phyloP scores from a whole-genome alignment of 2,113 vertebrate species.

The Pelecanus crispus region DNA sequence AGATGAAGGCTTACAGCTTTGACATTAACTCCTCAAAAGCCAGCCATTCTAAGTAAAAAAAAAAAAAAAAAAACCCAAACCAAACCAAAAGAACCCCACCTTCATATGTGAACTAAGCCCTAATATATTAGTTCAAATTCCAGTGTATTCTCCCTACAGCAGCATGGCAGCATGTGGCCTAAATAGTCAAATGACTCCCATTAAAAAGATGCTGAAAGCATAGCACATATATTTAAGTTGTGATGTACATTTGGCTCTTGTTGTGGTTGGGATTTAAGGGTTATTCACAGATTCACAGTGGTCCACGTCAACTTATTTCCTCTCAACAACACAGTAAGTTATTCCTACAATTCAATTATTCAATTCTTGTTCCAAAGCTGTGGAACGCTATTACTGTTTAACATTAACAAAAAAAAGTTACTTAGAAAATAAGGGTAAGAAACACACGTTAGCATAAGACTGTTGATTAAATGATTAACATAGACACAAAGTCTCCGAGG shows the following conservation, averaged over 20 bases:
- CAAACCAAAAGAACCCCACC: too few relatives aligned
- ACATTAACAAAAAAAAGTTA: background rate
- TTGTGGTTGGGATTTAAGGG: background rate
- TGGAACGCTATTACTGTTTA: background rate
- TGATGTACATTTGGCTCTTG: background rate
- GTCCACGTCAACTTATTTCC: background rate
- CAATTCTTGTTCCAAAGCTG: background rate
- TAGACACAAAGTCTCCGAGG: background rate
- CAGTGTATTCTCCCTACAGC: background rate
- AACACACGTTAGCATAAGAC: background rate
- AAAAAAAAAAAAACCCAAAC: background rate
- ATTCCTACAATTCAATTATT: background rate
- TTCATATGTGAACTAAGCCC: background rate
- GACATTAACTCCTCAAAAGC: background rate
- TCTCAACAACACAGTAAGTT: background rate
- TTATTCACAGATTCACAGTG: background rate
- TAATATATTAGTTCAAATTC: background rate
- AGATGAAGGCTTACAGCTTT: background rate
- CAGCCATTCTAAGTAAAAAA: background rate
- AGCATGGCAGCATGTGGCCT: background rate
- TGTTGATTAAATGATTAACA: background rate
- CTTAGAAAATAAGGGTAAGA: background rate
- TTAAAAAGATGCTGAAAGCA: background rate
- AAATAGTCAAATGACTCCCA: background rate
- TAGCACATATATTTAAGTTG: background rate